These are phyloP conservation scores for Dexiosoma caninum DNA, from an alignment of 2,888 invertebrate species.

Conservation along the genomic window DNA sequence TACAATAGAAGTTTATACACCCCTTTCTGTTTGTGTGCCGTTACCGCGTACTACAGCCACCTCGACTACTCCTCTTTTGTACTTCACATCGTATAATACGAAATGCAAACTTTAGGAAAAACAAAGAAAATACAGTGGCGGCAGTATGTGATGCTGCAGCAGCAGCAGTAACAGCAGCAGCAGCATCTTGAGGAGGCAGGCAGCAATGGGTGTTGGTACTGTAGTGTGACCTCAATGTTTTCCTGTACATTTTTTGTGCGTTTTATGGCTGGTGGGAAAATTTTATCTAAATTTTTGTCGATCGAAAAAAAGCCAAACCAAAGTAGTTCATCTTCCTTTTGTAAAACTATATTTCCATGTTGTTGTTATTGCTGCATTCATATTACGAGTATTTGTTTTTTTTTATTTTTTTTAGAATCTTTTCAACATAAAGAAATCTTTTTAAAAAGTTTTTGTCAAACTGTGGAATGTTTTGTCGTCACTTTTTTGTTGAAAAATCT, in stretches of 20 bases:
- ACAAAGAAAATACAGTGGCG: constrained; percentile 30
- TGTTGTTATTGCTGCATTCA: constrained; percentile 21
- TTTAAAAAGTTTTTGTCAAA: constrained; percentile 71
- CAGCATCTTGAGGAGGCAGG: constrained; percentile 29
- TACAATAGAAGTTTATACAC: constrained; percentile 50
- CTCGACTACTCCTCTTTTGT: constrained; percentile 34
- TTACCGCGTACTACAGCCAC: constrained; percentile 7
- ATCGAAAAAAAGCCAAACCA: constrained; percentile 58
- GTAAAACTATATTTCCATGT: neutral
- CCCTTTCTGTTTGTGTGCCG: constrained; percentile 26
- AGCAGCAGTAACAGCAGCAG: neutral
- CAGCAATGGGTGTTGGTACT: constrained; percentile 58
- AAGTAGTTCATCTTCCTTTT: constrained; percentile 54
- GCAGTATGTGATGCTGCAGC: constrained; percentile 2
- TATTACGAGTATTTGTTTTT: constrained; percentile 18
- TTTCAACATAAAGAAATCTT: constrained; percentile 57
- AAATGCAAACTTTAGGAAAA: constrained; percentile 47
- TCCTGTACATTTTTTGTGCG: constrained; percentile 27
- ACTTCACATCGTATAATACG: constrained; percentile 15
- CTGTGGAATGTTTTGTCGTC: constrained; percentile 77
- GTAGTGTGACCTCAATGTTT: constrained; percentile 40
- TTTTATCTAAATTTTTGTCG: constrained; percentile 74
- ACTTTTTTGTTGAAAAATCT: constrained; percentile 67
- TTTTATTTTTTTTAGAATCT: constrained; percentile 62
- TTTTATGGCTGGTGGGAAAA: constrained; percentile 74